A percentile compares a stretch with the other conserved stretches of the same genome.
Conservation (phyloP, 2,113 vertebrate genomes). For the Chinchilla lanigera region DNA sequence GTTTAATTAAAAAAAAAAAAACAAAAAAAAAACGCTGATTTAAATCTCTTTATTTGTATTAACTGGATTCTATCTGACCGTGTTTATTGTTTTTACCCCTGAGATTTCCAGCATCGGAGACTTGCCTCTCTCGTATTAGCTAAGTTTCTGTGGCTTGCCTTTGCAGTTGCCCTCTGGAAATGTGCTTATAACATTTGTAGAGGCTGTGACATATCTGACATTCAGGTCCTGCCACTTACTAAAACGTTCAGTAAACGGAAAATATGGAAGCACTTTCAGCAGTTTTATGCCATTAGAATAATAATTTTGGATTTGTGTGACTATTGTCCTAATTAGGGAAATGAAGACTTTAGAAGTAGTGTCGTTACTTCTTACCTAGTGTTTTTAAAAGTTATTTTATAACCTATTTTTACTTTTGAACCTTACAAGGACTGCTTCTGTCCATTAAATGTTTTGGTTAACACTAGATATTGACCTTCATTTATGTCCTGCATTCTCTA, state of each 20-base stretch:
- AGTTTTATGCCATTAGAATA: neutral
- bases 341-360: neutral
- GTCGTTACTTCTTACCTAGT: constrained; percentile 24
- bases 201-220: neutral
- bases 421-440: neutral
- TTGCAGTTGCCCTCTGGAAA: neutral
- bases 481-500: constrained; percentile 47
- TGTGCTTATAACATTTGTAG: neutral
- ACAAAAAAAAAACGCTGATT: neutral
- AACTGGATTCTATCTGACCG: neutral
- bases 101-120: neutral
- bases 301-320: constrained; percentile 1
- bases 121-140: neutral
- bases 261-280: neutral
- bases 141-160: neutral
- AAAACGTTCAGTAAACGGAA: constrained; percentile 8
- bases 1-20: neutral
- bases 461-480: constrained; percentile 28
- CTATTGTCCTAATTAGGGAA: neutral
- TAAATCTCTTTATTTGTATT: constrained; percentile 3
- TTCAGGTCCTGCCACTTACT: neutral
- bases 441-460: constrained; percentile 16
- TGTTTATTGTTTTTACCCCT: neutral
- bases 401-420: neutral
- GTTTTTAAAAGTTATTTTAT: neutral